These are phyloP conservation scores for Julus scanicus DNA, from an alignment of 2,888 invertebrate genomes.

Conservation along the genomic window DNA sequence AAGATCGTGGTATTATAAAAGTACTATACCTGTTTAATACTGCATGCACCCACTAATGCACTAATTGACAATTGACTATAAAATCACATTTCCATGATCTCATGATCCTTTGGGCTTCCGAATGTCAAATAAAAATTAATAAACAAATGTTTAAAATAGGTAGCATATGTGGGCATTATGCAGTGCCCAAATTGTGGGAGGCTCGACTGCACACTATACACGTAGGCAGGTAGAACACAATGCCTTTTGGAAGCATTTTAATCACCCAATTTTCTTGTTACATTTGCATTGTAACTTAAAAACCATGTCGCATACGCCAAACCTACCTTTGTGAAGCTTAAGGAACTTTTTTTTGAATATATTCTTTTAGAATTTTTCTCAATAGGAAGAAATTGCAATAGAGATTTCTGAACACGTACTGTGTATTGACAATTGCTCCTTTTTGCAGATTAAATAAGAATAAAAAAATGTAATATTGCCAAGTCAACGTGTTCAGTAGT, in stretches of 20 bases:
- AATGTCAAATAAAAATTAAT: neutral
- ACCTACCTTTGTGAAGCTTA: neutral
- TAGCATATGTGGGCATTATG: neutral
- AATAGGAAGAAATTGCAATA: neutral
- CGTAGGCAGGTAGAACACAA: neutral
- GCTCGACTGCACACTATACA: neutral
- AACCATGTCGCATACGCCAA: neutral
- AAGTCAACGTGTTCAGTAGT: neutral
- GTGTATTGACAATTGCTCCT: neutral
- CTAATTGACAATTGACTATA: no score
- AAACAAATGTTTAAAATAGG: neutral
- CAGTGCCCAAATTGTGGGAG: neutral
- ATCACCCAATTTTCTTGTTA: neutral
- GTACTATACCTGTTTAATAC: no score
- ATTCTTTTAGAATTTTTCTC: conserved; percentile 8
- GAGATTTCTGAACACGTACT: conserved; percentile 25
- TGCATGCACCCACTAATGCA: no score
- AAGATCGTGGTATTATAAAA: no score
- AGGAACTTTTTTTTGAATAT: neutral
- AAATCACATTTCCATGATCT: no score
- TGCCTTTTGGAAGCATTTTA: neutral
- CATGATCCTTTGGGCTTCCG: neutral
- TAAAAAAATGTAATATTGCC: neutral
- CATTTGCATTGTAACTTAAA: neutral
- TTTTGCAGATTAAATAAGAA: conserved; percentile 27